Conservation (phyloP, 2,797 vertebrate genomes). For the Rhynchotus rufescens region DNA sequence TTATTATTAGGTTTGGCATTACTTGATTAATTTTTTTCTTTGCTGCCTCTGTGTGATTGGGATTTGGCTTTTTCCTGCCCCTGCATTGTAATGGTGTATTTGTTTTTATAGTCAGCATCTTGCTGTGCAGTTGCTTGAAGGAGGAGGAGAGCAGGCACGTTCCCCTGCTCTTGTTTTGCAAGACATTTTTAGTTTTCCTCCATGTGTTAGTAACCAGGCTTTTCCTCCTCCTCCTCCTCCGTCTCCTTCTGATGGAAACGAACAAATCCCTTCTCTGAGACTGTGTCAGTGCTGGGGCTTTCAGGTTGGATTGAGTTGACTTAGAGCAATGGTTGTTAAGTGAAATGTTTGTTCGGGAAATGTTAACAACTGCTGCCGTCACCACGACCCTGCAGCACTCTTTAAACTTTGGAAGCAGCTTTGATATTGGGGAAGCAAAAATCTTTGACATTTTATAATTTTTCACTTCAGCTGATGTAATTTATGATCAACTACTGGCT, state of each 20-base stretch:
- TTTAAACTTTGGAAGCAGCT: not conserved
- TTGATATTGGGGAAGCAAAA: not conserved
- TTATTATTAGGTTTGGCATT: slow-evolving; percentile 65
- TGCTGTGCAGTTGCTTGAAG: slow-evolving; percentile 43
- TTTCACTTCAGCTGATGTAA: not conserved
- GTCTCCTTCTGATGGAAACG: fast-evolving
- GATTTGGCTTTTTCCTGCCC: slow-evolving; percentile 59
- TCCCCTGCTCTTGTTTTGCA: not conserved
- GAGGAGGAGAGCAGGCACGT: slow-evolving; percentile 25
- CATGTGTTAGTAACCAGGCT: not conserved
- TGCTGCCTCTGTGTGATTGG: slow-evolving; percentile 39
- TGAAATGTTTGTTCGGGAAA: not conserved
- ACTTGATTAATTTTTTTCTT: slow-evolving; percentile 54
- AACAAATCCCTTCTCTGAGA: not conserved
- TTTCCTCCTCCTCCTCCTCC: not conserved
- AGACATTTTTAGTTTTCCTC: not conserved
- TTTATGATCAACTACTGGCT: not conserved
- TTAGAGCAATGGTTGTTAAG: not conserved
- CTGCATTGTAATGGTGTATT: slow-evolving; percentile 37
- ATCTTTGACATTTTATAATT: not conserved
- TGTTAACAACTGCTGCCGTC: not conserved
- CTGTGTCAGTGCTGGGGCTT: not conserved
- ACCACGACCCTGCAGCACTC: not conserved
- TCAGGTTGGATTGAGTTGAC: not conserved
- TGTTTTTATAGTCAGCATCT: slow-evolving; percentile 62